Conservation (phyloP, 92 coral and sea anemone species). For the Heteractis magnifica region DNA sequence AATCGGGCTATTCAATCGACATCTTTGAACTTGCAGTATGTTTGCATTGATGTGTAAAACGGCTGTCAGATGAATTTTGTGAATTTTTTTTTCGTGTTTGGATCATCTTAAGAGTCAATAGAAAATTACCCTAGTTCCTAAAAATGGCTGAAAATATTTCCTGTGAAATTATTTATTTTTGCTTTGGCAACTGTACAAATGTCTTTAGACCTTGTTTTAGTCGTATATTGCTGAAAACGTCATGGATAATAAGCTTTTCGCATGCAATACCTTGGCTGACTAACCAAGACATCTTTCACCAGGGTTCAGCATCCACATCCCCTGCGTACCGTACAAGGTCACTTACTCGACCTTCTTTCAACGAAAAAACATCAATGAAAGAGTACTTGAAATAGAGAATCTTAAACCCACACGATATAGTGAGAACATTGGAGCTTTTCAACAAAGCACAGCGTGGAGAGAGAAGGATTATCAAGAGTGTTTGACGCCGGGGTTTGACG, state of each 20-base stretch:
- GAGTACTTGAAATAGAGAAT: not conserved
- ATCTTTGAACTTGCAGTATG: not conserved
- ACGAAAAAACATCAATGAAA: not conserved
- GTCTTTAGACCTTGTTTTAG: no score
- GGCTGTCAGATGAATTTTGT: not conserved
- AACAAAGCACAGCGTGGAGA: not conserved
- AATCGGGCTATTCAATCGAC: not conserved
- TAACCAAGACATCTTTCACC: not conserved
- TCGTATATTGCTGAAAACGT: no score
- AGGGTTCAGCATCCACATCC: not conserved
- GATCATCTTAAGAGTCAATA: no score
- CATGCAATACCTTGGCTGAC: no score
- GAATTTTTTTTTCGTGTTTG: not conserved
- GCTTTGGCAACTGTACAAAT: no score
- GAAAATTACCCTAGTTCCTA: no score
- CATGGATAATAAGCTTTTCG: no score
- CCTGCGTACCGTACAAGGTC: not conserved
- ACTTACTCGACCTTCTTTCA: not conserved
- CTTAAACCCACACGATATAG: not conserved
- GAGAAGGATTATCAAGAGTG: not conserved
- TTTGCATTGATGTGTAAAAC: conserved; percentile 5
- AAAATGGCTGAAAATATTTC: no score
- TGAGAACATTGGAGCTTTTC: not conserved
- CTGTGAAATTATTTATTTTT: no score
- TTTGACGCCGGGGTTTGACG: not conserved